Base-by-base conservation (phyloP, 2,113 vertebrate species). In the Cranoglanis bouderius region DNA sequence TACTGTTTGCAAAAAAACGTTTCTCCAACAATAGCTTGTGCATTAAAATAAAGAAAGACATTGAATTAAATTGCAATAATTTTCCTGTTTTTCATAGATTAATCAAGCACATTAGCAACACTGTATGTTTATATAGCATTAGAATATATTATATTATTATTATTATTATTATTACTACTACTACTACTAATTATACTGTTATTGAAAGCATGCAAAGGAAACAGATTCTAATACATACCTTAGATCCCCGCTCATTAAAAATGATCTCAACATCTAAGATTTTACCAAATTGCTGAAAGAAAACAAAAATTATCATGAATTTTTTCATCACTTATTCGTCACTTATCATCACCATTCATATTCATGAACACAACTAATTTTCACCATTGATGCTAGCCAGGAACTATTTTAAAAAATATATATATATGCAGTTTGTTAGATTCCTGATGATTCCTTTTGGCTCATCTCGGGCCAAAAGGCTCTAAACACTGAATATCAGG, bases 231-330 rank as follows among this genome's bases (percentile, higher is more conserved):
- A 92, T 83, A 94, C 97, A 95, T 97, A 98, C 97, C 97, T 98
- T 98, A 87, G 97, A 98, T 94, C 97, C 97, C 92, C 97, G 93
- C 94, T 98, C 97, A 96, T 98, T 98, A 97, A 98, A 98, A 96
- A 98, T 98, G 94, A 98, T 98, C 97, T 98, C 97, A 96, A 98
- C 97, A 96, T 98, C 97, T 97, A 98, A 97, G 96, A 98, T 98
- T 98, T 98, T 97, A 97, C 97, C 97, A 97, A 97, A 98, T 98
- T 97, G 97, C 97, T 98, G 97, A 86, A 96, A 96, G 90, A 95
- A 95, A 97, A 46, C 94, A 93, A 96, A 91, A 1, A 84, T 43
- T 2, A 84, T 46, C 2, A 63, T 26, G 12, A 21, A 9, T 61
- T 59, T 57, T 35, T 38, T 38, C 21, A 29, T 18, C 55, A 61